Conservation (phyloP, 2,113 vertebrate genomes). For the Dipodomys ordii region DNA sequence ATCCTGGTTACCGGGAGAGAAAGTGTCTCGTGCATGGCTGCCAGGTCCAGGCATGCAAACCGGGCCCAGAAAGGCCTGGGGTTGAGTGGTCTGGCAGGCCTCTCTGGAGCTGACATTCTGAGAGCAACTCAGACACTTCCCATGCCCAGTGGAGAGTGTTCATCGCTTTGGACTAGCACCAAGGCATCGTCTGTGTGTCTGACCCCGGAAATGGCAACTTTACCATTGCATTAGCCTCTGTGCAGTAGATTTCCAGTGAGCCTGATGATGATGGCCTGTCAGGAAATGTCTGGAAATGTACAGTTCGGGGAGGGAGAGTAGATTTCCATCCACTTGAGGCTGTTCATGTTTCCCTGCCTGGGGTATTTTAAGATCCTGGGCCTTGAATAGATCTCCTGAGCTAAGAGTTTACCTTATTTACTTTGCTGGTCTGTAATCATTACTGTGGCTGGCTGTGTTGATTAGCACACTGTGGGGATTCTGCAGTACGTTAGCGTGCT, state of each 20-base stretch:
- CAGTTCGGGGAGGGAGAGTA: not conserved
- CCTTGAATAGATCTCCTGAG: conserved; percentile 34
- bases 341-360: not conserved
- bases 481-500: too few species aligned
- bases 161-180: not conserved
- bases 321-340: not conserved
- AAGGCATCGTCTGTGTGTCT: not conserved
- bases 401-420: conserved; percentile 28
- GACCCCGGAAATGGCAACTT: not conserved
- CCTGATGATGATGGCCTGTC: not conserved
- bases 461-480: not conserved
- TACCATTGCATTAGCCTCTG: not conserved
- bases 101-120: too few species aligned
- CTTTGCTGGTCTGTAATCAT: not conserved
- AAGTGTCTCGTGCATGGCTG: rapidly evolving
- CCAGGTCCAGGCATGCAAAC: not conserved
- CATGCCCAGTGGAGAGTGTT: not conserved
- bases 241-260: too few species aligned
- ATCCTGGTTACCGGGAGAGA: too few species aligned
- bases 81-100: too few species aligned
- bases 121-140: rapidly evolving
- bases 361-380: not conserved
- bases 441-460: not conserved
- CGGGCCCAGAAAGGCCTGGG: not conserved
- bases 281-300: conserved; percentile 17